These are phyloP conservation scores for Willowsia nigromaculata DNA, from an alignment of 2,888 invertebrate genomes.

Conservation along the genomic window DNA sequence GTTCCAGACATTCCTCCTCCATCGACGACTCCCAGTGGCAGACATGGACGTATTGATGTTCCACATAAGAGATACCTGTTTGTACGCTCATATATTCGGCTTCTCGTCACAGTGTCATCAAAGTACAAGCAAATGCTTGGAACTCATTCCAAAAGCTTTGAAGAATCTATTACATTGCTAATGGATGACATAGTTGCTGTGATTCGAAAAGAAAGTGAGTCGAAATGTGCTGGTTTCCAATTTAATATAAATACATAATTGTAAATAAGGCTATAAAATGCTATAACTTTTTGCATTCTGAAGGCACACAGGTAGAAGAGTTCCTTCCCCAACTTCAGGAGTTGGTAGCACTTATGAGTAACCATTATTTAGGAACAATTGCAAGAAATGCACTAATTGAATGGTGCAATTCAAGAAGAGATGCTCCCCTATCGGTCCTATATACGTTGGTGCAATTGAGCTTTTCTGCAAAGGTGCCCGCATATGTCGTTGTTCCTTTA, in stretches of 20 bases:
- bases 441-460: conserved; percentile 72
- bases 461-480: conserved; percentile 76
- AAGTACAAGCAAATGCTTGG: conserved; percentile 82
- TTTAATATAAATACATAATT: no score
- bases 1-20: conserved; percentile 77
- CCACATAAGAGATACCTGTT: conserved; percentile 82
- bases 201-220: conserved; percentile 69
- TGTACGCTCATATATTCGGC: conserved; percentile 84
- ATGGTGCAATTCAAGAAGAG: conserved; percentile 75
- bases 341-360: conserved; percentile 81
- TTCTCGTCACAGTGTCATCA: conserved; percentile 83
- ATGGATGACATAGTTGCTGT: conserved; percentile 80
- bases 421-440: conserved; percentile 70
- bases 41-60: conserved; percentile 80
- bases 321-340: conserved; percentile 82
- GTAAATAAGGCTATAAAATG: no score
- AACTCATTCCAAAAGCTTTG: conserved; percentile 82
- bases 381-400: conserved; percentile 76
- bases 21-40: neutral
- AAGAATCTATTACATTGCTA: conserved; percentile 82
- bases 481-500: conserved; percentile 82
- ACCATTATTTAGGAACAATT: conserved; percentile 77
- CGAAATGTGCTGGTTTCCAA: neutral
- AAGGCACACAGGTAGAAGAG: conserved; percentile 81
- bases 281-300: neutral